These are phyloP conservation scores for Neogobius melanostomus DNA, from an alignment of 2,113 vertebrate genomes.

Conservation along the genomic window DNA sequence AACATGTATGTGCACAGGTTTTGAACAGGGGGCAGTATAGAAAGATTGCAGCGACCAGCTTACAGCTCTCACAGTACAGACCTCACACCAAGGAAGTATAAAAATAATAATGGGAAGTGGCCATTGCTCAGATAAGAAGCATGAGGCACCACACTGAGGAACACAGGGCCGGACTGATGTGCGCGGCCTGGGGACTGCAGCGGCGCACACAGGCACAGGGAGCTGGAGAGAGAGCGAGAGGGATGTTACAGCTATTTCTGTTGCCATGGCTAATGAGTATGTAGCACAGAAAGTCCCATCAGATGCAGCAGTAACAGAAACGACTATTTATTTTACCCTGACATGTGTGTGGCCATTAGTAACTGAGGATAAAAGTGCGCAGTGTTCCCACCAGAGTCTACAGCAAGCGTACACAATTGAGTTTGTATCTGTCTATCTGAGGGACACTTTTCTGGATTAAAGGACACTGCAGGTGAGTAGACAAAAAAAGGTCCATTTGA, in stretches of 20 bases:
- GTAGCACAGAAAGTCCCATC: slow-evolving; percentile 34
- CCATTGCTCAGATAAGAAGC: slow-evolving; percentile 4
- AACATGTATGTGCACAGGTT: no score
- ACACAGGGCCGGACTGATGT: neutral
- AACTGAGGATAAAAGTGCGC: neutral
- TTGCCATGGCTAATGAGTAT: slow-evolving; percentile 45
- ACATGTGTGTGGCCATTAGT: slow-evolving; percentile 14
- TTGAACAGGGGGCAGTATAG: neutral
- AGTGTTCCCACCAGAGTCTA: no score
- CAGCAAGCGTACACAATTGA: neutral
- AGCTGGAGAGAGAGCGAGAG: slow-evolving; percentile 13
- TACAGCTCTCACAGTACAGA: neutral
- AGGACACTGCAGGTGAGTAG: neutral
- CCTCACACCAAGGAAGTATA: neutral
- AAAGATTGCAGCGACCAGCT: neutral
- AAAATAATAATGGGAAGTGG: neutral
- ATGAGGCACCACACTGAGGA: neutral
- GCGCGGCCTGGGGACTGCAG: slow-evolving; percentile 6
- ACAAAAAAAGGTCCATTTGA: neutral
- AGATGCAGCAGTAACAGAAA: slow-evolving; percentile 18
- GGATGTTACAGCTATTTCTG: slow-evolving; percentile 51
- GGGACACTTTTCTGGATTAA: neutral
- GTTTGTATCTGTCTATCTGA: neutral
- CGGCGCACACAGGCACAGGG: neutral
- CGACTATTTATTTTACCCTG: slow-evolving; percentile 6